phyloP scores from a whole-genome alignment of 2,888 invertebrate genomes.

The Ectemnius lituratus region DNA sequence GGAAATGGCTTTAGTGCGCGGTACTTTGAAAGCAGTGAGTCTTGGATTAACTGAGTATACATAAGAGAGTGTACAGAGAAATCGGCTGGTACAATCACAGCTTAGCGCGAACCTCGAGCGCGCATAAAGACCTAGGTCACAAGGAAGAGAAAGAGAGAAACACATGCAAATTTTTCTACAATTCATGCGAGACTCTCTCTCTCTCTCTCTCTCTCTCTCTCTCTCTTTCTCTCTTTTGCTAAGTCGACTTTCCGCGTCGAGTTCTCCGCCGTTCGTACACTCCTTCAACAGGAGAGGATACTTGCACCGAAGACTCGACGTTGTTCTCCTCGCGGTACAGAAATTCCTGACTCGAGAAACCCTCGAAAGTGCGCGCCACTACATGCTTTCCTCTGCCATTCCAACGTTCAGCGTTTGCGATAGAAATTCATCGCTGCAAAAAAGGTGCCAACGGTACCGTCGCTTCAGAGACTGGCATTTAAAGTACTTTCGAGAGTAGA shows the following conservation, averaged over 20 bases:
- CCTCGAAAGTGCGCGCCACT: neutral
- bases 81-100: conserved; percentile 38
- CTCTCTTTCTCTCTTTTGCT: no score
- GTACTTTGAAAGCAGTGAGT: neutral
- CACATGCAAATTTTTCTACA: conserved; percentile 52
- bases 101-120: conserved; percentile 42
- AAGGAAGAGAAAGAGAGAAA: conserved; percentile 45
- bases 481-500: neutral
- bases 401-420: neutral
- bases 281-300: no score
- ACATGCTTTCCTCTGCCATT: no score
- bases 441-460: neutral
- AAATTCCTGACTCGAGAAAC: conserved; percentile 26
- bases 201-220: neutral
- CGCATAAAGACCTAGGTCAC: conserved; percentile 36
- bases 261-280: conserved; percentile 11
- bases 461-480: neutral
- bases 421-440: neutral
- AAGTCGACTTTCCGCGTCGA: conserved; percentile 49
- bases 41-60: neutral
- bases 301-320: conserved; percentile 5
- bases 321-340: conserved; percentile 7
- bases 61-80: conserved; percentile 21
- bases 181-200: conserved; percentile 16
- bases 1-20: no score